A percentile compares a stretch with the other conserved stretches of the same genome.
Evolutionary conservation across 2,888 invertebrate genomes (phyloP).

Genomic region (Nephrotoma flavescens): DNA sequence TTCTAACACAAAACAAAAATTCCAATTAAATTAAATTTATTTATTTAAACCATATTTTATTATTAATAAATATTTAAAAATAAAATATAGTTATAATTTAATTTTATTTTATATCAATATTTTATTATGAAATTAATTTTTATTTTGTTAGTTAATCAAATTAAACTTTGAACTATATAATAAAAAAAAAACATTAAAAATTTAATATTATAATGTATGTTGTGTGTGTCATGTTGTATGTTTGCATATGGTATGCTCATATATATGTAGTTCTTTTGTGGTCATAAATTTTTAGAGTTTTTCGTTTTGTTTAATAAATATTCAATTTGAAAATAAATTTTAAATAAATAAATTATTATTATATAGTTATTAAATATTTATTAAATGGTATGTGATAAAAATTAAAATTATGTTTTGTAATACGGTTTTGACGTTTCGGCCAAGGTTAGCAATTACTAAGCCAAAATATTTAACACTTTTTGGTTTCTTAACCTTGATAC

Average conservation of each 20-base stretch:
- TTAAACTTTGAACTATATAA: neutral
- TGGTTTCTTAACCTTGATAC: neutral
- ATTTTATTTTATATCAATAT: neutral
- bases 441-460: neutral
- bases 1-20: neutral
- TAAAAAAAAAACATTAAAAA: neutral
- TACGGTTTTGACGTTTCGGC: too few relatives aligned
- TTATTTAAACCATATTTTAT: neutral
- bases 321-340: neutral
- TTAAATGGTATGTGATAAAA: neutral
- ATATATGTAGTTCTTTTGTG: neutral
- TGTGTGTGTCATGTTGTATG: neutral
- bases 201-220: neutral
- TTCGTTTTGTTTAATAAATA: neutral
- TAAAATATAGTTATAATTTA: neutral
- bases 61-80: neutral
- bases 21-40: neutral
- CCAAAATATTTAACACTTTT: neutral
- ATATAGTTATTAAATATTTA: neutral
- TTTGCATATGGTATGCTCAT: neutral
- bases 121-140: neutral
- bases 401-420: too few relatives aligned
- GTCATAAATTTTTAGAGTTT: neutral
- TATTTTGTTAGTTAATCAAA: neutral
- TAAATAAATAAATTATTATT: neutral